Evolutionary conservation across 2,113 vertebrate species (phyloP), one percentile per base, ranked within the genome.

Genomic region (Strix uralensis): DNA sequence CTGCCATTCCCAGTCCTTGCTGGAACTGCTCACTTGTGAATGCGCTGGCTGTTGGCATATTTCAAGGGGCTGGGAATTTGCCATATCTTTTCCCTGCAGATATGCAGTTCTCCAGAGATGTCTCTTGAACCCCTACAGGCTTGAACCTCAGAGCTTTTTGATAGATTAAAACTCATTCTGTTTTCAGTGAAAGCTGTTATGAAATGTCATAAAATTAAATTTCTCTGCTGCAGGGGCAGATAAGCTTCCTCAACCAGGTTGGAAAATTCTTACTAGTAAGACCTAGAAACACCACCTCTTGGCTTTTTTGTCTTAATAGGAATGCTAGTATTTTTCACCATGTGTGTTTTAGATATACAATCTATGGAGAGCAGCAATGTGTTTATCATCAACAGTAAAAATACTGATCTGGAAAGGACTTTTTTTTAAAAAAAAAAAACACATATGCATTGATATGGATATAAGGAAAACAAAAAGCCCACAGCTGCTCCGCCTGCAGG

Each of bases 401-500:
- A 96, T 79, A 94, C 55, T 85, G 94, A 96, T 86, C 88, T 94
- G 86, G 77, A 94, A 93, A 88, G 32, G 42, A 61, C 36, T 44
- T 25, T 18, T 44, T 72, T 79, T 73, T 11, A 30, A 79, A 57
- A 78, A 79, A 34, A 58, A 47, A 10, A 20, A 20, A 20, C 11
- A 62, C 71, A 86, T 78, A 78, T 59, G 65, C 88, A 69, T 81
- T 91, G 86, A 79, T 95, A 92, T 32, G 40, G 57, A 88, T 95
- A 75, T 92, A 89, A 91, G 70, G 81, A 89, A 96, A 96, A 94
- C n/a, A 92, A 92, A 95, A 89, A 40, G 5, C 59, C 54, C 81
- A 92, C 96, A 97, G 96, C 96, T 94, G 94, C 92, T 93, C 74
- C 3, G 62, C 95, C 94, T 96, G 83, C 86, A 95, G 94, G 95